Evolutionary conservation across 1,140 invertebrate species (phyloP).

Genomic region (Phthorimaea operculella): DNA sequence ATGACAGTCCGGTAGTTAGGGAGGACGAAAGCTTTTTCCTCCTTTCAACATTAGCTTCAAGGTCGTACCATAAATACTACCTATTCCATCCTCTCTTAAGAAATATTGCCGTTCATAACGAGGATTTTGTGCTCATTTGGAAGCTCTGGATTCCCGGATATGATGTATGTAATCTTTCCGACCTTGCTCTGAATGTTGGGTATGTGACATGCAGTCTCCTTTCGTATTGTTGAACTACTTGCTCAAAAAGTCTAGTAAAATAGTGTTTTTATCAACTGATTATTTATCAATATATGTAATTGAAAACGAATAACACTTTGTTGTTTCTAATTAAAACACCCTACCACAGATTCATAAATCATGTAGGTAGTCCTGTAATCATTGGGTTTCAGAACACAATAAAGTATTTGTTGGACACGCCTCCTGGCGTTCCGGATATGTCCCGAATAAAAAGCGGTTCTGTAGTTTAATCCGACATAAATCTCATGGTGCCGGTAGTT

Average conservation of each 20-base stretch:
- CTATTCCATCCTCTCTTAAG: neutral
- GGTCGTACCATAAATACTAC: neutral
- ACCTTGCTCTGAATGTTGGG: neutral
- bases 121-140: neutral
- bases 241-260: neutral
- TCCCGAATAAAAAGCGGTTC: conserved; percentile 50
- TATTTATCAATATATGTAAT: neutral
- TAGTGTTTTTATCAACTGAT: neutral
- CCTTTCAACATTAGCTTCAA: neutral
- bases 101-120: neutral
- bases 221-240: neutral
- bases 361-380: conserved; percentile 16
- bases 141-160: neutral
- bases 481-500: conserved; percentile 54
- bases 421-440: conserved; percentile 50
- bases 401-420: conserved; percentile 44
- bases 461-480: conserved; percentile 62
- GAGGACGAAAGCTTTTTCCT: neutral
- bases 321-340: conserved; percentile 2
- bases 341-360: conserved; percentile 15
- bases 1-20: neutral
- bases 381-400: conserved; percentile 41
- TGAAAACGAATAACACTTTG: neutral
- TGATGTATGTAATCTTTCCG: neutral
- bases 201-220: neutral